phyloP scores from a whole-genome alignment of 2,113 vertebrate genomes.

The Callaeas wilsoni region DNA sequence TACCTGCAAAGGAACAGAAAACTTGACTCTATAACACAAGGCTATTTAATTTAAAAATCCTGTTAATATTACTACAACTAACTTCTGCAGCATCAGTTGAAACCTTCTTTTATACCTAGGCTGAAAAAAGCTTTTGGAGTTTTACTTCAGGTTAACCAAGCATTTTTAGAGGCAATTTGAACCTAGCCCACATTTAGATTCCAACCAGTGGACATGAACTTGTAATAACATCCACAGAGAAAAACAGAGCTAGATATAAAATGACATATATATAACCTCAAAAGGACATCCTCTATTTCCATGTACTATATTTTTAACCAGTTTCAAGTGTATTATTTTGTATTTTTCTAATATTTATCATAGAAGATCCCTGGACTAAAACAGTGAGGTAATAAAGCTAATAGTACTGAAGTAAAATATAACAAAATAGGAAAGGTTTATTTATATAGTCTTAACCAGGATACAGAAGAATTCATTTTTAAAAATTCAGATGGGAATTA shows the following conservation, averaged over 20 bases:
- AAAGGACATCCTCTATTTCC: background rate
- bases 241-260: background rate
- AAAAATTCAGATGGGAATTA: background rate
- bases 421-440: background rate
- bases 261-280: background rate
- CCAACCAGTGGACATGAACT: background rate
- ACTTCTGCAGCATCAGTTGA: background rate
- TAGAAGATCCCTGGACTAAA: background rate
- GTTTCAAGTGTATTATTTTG: background rate
- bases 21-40: background rate
- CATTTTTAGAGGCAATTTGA: background rate
- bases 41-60: background rate
- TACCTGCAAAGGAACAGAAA: background rate
- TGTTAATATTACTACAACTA: background rate
- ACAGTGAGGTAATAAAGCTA: background rate
- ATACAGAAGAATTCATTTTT: accelerated
- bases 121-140: background rate
- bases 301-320: background rate
- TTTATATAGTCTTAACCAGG: background rate
- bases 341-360: background rate
- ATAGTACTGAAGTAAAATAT: background rate
- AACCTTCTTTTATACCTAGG: background rate
- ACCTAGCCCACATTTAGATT: background rate
- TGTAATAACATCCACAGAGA: background rate
- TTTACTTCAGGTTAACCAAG: conserved; percentile 4